Conservation (phyloP, 2,888 invertebrate genomes). For the Strigamia transsilvanica region DNA sequence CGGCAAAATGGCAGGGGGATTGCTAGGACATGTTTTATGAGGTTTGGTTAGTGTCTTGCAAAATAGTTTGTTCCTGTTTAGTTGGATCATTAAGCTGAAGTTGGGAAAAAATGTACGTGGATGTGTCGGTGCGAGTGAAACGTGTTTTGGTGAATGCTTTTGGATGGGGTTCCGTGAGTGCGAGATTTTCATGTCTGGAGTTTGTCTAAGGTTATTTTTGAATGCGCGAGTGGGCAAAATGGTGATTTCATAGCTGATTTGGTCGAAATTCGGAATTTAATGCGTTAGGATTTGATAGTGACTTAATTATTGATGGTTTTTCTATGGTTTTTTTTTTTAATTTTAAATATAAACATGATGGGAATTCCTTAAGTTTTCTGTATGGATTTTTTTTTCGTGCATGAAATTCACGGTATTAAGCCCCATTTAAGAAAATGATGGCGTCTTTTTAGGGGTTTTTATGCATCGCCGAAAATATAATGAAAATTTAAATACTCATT, state of each 20-base stretch:
- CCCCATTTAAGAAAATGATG: not conserved
- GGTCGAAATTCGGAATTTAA: no score
- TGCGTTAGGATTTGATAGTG: no score
- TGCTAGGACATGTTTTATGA: constrained; percentile 9
- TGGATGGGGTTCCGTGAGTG: not conserved
- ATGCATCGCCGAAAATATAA: not conserved
- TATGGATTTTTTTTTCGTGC: not conserved
- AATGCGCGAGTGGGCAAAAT: not conserved
- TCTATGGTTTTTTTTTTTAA: no score
- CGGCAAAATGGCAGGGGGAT: not conserved
- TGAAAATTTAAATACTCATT: constrained; percentile 8
- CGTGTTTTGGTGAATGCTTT: not conserved
- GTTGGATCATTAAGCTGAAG: not conserved
- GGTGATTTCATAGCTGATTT: not conserved
- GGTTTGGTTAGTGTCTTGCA: constrained; percentile 14
- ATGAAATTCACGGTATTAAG: not conserved
- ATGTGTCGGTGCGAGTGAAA: not conserved
- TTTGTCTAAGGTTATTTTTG: not conserved
- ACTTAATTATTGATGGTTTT: no score
- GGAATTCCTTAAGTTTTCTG: not conserved
- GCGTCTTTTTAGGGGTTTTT: no score
- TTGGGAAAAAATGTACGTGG: not conserved
- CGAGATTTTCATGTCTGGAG: not conserved
- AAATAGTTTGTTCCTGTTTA: constrained; percentile 29
- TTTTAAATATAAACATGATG: not conserved